Conservation (phyloP, 2,113 vertebrate species). For the Scytalopus superciliaris region DNA sequence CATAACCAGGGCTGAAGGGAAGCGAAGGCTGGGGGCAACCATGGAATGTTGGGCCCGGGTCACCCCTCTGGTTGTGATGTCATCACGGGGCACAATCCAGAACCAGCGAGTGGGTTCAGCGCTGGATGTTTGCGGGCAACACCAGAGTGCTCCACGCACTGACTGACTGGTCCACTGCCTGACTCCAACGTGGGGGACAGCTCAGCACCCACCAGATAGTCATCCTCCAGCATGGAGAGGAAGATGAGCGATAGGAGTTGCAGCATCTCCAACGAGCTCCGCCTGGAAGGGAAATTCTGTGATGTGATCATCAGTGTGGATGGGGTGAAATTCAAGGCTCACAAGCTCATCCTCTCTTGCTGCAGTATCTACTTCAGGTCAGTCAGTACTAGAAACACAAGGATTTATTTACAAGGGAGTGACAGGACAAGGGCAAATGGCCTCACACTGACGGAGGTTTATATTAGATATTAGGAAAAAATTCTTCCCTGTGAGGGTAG, state of each 20-base stretch:
- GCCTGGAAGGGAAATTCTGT: constrained; percentile 79
- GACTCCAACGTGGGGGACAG: constrained; percentile 23
- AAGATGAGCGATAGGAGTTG: constrained; percentile 73
- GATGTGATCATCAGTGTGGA: constrained; percentile 79
- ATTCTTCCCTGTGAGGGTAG: background rate
- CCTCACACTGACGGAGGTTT: background rate
- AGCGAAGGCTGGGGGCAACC: background rate
- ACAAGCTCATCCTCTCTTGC: constrained; percentile 84
- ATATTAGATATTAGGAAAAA: background rate
- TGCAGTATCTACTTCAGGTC: constrained; percentile 85
- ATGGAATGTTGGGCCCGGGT: constrained; percentile 37
- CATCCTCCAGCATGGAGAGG: constrained; percentile 68
- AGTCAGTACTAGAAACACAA: constrained; percentile 3
- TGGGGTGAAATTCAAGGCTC: constrained; percentile 76
- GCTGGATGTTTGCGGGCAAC: constrained; percentile 45
- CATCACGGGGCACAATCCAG: constrained; percentile 56
- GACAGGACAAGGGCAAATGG: background rate
- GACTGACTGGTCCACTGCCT: constrained; percentile 26
- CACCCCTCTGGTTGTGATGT: constrained; percentile 43
- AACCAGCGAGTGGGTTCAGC: background rate
- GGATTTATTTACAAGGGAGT: background rate
- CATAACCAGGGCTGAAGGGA: rapidly evolving
- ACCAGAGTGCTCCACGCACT: constrained; percentile 5
- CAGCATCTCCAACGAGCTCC: constrained; percentile 77
- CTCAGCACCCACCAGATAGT: background rate